Conservation (phyloP, 1,140 invertebrate genomes). For the Cotesia vestalis region DNA sequence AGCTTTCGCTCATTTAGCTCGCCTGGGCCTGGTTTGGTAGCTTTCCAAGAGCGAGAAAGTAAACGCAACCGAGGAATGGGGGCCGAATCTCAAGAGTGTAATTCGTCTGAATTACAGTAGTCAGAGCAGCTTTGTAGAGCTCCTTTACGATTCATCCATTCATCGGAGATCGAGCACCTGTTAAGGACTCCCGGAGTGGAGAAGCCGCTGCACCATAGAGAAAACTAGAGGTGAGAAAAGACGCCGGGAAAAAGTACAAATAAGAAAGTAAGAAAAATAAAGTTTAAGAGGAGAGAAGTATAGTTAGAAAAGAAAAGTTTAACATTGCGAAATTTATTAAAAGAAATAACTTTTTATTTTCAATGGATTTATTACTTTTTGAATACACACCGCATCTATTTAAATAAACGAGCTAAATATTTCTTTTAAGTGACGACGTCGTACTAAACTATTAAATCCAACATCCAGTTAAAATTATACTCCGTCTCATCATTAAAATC, state of each 20-base stretch:
- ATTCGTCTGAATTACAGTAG: slow-evolving; percentile 59
- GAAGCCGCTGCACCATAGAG: too few species aligned
- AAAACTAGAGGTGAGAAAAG: too few species aligned
- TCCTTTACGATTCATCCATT: slow-evolving; percentile 44
- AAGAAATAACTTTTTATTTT: slow-evolving; percentile 9
- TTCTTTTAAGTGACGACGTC: neutral
- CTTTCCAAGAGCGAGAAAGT: too few species aligned
- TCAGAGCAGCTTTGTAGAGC: slow-evolving; percentile 40
- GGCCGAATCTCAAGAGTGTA: slow-evolving; percentile 48
- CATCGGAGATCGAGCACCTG: slow-evolving; percentile 53
- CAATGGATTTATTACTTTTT: slow-evolving; percentile 12
- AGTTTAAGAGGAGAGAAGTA: too few species aligned
- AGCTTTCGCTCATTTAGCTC: slow-evolving; percentile 52
- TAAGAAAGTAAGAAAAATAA: too few species aligned
- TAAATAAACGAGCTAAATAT: neutral
- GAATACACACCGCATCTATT: neutral
- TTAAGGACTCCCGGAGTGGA: slow-evolving; percentile 36
- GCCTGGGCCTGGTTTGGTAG: slow-evolving; percentile 25
- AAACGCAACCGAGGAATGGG: neutral
- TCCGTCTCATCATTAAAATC: slow-evolving; percentile 35
- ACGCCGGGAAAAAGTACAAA: too few species aligned
- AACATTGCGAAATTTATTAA: neutral
- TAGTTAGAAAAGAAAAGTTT: slow-evolving; percentile 8
- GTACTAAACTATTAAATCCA: slow-evolving; percentile 6
- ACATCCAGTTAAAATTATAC: slow-evolving; percentile 22